Conservation (phyloP, 2,113 vertebrate genomes). For the Callionymus lyra region DNA sequence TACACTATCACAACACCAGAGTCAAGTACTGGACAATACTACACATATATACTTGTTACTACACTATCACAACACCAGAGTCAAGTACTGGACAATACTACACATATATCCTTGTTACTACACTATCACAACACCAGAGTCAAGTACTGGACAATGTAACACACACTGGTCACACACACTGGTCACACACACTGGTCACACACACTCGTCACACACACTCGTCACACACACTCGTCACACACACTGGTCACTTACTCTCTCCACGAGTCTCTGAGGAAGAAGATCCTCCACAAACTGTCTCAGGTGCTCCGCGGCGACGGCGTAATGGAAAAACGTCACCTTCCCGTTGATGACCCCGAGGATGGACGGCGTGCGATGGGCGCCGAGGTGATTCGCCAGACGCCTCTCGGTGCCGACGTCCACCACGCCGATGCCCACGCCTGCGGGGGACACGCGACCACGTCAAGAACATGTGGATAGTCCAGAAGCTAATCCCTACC, state of each 20-base stretch:
- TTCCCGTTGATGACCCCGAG: slow-evolving; percentile 85
- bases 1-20: no score
- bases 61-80: no score
- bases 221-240: no score
- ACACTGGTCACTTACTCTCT: slow-evolving; percentile 84
- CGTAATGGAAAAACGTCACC: slow-evolving; percentile 88
- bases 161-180: no score
- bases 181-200: no score
- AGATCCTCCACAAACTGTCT: slow-evolving; percentile 88
- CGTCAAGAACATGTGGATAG: background rate
- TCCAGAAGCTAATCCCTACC: slow-evolving; percentile 54
- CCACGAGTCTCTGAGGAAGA: slow-evolving; percentile 84
- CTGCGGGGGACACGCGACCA: slow-evolving; percentile 52
- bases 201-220: no score
- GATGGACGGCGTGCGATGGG: slow-evolving; percentile 87
- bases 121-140: no score
- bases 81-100: no score
- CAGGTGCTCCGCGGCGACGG: slow-evolving; percentile 81
- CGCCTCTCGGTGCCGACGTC: slow-evolving; percentile 87
- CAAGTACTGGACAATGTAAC: no score
- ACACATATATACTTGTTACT: no score
- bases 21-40: no score
- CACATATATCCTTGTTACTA: no score
- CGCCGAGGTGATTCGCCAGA: slow-evolving; percentile 86
- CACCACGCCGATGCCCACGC: slow-evolving; percentile 88